Percentiles rank a stretch among this genome's conserved stretches.
phyloP scores from a whole-genome alignment of 2,113 vertebrate genomes.

The Fregetta grallaria region DNA sequence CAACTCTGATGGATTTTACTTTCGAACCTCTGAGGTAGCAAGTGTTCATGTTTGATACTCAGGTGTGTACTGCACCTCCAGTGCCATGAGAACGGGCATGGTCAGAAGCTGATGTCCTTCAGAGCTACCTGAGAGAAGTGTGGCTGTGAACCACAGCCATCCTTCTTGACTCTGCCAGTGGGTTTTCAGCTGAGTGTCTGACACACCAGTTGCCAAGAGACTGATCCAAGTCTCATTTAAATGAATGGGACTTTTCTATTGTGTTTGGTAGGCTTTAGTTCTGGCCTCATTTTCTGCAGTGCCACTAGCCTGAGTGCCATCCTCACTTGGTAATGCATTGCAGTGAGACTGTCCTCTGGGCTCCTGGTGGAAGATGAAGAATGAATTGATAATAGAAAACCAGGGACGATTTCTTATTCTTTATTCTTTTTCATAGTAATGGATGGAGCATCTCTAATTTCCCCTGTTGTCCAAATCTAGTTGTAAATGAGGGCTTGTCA shows the following conservation, averaged over 20 bases:
- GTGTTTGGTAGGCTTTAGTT: background rate
- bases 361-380: background rate
- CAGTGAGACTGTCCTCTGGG: background rate
- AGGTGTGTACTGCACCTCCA: background rate
- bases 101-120: background rate
- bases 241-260: constrained; percentile 26
- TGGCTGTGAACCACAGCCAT: background rate
- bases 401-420: background rate
- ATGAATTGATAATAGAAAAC: background rate
- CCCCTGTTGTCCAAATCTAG: background rate
- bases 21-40: background rate
- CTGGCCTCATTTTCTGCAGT: background rate
- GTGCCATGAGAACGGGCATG: background rate
- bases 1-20: background rate
- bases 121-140: background rate
- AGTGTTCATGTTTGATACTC: accelerated
- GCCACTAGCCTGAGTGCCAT: background rate
- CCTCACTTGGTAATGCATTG: background rate
- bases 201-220: constrained; percentile 8
- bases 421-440: background rate
- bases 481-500: background rate
- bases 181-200: constrained; percentile 17
- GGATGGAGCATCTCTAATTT: background rate
- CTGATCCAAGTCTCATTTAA: constrained; percentile 17
- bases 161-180: background rate